phyloP scores from a whole-genome alignment of 1,140 invertebrate species.

The Zaprionus lachaisei region DNA sequence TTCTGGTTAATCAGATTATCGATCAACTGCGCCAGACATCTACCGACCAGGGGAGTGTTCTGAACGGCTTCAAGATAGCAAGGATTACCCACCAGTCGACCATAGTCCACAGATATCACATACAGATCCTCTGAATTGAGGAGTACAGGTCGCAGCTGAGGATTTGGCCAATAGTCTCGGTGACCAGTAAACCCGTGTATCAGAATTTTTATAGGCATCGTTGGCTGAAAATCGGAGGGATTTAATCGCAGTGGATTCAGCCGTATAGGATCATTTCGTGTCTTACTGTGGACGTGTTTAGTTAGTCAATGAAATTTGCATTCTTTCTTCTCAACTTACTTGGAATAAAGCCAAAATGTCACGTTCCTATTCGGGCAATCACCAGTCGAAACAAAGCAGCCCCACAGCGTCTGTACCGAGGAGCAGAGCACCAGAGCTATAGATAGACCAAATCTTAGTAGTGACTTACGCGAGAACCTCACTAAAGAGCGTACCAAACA shows the following conservation, averaged over 20 bases:
- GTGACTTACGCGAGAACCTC: neutral
- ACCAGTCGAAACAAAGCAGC: slow-evolving; percentile 53
- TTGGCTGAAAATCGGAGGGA: slow-evolving; percentile 84
- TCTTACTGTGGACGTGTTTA: slow-evolving; percentile 51
- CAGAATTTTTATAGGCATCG: slow-evolving; percentile 86
- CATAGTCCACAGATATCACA: slow-evolving; percentile 87
- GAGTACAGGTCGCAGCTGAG: slow-evolving; percentile 86
- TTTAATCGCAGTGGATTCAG: slow-evolving; percentile 73
- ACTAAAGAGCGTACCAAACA: neutral
- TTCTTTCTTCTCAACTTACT: slow-evolving; percentile 67
- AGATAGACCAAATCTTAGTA: neutral
- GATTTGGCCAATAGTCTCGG: slow-evolving; percentile 86
- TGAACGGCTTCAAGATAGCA: slow-evolving; percentile 86
- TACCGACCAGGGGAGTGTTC: slow-evolving; percentile 86
- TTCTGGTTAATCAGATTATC: slow-evolving; percentile 86
- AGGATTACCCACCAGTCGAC: slow-evolving; percentile 85
- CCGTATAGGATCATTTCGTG: slow-evolving; percentile 83
- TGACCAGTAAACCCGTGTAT: slow-evolving; percentile 87
- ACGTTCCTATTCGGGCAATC: slow-evolving; percentile 86
- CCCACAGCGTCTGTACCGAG: slow-evolving; percentile 6
- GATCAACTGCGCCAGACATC: slow-evolving; percentile 87
- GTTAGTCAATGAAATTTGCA: neutral
- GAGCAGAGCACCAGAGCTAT: slow-evolving; percentile 20
- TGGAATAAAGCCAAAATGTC: slow-evolving; percentile 86
- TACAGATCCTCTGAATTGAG: slow-evolving; percentile 85